These are phyloP conservation scores for Neoscelio sp. DNA, from an alignment of 2,888 invertebrate genomes.

Conservation along the genomic window DNA sequence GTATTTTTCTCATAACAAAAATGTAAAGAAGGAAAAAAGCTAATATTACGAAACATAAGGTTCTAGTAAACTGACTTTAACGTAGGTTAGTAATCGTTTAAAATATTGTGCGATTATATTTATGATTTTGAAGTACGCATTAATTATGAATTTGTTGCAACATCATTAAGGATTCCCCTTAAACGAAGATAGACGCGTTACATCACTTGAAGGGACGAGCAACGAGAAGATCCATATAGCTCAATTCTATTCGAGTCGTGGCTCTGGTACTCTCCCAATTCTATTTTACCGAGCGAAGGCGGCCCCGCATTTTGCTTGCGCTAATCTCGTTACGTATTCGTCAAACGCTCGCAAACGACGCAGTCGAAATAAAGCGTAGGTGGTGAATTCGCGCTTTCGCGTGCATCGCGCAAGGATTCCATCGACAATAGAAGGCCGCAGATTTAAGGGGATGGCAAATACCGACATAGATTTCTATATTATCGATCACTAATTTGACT, in stretches of 20 bases:
- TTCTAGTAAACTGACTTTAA: no score
- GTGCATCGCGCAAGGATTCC: no score
- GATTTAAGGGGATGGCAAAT: background rate
- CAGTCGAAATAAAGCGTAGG: conserved; percentile 42
- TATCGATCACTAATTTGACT: no score
- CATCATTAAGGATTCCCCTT: conserved; percentile 14
- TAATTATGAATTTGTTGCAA: no score
- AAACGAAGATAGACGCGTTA: conserved; percentile 48
- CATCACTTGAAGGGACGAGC: conserved; percentile 47
- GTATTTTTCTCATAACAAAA: no score
- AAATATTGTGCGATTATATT: no score
- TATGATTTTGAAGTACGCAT: no score
- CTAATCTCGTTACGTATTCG: conserved; percentile 79
- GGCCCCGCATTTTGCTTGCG: conserved; percentile 80
- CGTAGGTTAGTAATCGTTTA: no score
- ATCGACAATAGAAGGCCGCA: conserved; percentile 12
- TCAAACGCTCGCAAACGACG: conserved; percentile 56
- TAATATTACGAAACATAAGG: no score
- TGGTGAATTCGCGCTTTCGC: conserved; percentile 30
- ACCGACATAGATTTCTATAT: no score
- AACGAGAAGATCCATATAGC: conserved; percentile 76
- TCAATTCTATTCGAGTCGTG: conserved; percentile 80
- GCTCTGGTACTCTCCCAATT: conserved; percentile 80
- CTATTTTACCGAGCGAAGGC: conserved; percentile 82
- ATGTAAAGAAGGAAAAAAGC: no score